Conservation (phyloP, 37 sponge, comb jelly and placozoan species). For the Ephydatia muelleri region DNA sequence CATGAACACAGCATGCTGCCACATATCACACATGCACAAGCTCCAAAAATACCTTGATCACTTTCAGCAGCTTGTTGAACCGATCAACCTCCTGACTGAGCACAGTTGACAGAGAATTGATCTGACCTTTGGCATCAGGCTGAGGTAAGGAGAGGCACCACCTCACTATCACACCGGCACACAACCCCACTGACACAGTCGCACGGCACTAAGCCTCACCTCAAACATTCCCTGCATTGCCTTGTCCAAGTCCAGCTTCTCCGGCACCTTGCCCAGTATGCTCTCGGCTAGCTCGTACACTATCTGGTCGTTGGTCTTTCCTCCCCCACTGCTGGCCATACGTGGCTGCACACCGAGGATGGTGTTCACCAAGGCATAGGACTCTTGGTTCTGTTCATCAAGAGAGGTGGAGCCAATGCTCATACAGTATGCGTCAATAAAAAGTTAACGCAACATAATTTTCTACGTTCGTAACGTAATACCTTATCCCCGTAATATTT, state of each 20-base stretch:
- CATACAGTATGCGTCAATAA: too few relatives aligned
- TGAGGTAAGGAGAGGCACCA: conserved; percentile 3
- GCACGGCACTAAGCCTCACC: conserved; percentile 14
- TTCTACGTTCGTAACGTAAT: too few relatives aligned
- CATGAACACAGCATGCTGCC: not conserved
- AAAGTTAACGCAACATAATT: too few relatives aligned
- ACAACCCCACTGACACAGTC: not conserved
- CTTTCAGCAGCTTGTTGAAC: conserved; percentile 72
- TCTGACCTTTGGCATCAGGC: conserved; percentile 86
- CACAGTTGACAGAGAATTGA: conserved; percentile 95
- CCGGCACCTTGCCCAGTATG: conserved; percentile 85
- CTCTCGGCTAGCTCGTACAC: conserved; percentile 94
- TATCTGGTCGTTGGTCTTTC: conserved; percentile 97
- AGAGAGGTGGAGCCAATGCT: not conserved
- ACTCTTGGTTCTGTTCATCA: conserved; percentile 78
- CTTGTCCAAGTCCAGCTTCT: conserved; percentile 88
- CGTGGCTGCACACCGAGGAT: conserved; percentile 97
- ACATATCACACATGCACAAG: not conserved
- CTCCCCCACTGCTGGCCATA: conserved; percentile 82
- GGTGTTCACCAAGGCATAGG: conserved; percentile 76
- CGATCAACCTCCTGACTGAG: conserved; percentile 92
- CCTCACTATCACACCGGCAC: not conserved
- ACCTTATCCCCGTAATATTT: too few relatives aligned
- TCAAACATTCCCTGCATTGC: conserved; percentile 84
- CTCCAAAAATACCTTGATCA: not conserved